Evolutionary conservation across 1,140 invertebrate species (phyloP).

Genomic region (Planococcus citri): DNA sequence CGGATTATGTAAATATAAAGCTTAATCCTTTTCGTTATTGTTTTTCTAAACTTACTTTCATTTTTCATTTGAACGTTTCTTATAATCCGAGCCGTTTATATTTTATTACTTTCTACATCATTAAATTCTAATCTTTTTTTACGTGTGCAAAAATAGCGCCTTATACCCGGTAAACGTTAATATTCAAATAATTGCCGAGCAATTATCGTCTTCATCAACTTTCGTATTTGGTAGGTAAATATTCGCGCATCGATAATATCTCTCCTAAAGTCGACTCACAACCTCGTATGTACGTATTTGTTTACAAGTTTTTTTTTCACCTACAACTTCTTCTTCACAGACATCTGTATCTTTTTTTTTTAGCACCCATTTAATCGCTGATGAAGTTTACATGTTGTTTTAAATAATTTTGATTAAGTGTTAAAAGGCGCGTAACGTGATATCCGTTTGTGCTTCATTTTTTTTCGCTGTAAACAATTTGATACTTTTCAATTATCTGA

Average conservation of each 20-base stretch:
- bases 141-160: not conserved
- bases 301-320: too few species aligned
- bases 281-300: not conserved
- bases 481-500: too few species aligned
- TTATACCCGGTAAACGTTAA: not conserved
- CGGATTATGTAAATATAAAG: not conserved
- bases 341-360: too few species aligned
- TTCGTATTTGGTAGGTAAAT: not conserved
- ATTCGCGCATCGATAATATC: not conserved
- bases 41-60: slow-evolving; percentile 1
- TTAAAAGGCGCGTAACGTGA: too few species aligned
- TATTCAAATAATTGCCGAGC: not conserved
- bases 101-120: slow-evolving; percentile 6
- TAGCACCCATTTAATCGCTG: too few species aligned
- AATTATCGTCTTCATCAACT: not conserved
- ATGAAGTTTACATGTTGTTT: too few species aligned
- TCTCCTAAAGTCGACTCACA: too few species aligned
- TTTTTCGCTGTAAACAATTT: too few species aligned
- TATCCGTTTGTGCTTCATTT: too few species aligned
- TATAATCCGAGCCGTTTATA: not conserved
- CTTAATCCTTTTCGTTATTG: slow-evolving; percentile 3
- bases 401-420: too few species aligned
- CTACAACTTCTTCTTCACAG: too few species aligned
- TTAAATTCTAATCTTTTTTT: not conserved
- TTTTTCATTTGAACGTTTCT: not conserved